These are phyloP conservation scores for Rhabdomys pumilio DNA, from an alignment of 2,797 vertebrate genomes.

Conservation along the genomic window DNA sequence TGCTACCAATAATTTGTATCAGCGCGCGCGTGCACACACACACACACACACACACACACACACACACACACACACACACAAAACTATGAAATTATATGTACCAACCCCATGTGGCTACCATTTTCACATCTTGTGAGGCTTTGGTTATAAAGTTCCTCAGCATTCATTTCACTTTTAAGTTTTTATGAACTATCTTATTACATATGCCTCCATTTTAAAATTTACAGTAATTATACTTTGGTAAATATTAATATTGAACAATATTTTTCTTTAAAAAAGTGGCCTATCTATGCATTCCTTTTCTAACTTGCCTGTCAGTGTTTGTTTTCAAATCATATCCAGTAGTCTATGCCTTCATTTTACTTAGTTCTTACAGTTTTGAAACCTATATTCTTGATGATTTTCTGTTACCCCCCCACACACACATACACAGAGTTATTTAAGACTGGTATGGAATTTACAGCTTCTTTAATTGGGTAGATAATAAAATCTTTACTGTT, in stretches of 20 bases:
- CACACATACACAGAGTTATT: not conserved
- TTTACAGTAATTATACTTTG: not conserved
- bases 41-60: too few relatives aligned
- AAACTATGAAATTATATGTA: not conserved
- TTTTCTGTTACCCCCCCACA: not conserved
- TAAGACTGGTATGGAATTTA: not conserved
- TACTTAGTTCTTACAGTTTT: too few relatives aligned
- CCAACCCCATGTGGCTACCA: not conserved
- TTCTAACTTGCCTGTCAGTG: not conserved
- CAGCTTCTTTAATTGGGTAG: accelerated
- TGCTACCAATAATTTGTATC: too few relatives aligned
- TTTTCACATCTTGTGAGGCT: not conserved
- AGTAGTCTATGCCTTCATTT: not conserved
- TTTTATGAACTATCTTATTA: not conserved
- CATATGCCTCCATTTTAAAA: not conserved
- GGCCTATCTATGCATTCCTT: not conserved
- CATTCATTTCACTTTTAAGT: not conserved
- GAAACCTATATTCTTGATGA: not conserved
- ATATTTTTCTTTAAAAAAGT: not conserved
- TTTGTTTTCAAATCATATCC: not conserved
- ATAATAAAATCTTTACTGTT: accelerated
- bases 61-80: too few relatives aligned
- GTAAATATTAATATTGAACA: not conserved
- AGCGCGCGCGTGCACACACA: too few relatives aligned
- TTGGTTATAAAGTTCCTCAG: not conserved